Evolutionary conservation across 2,113 vertebrate genomes (phyloP).

Genomic region (Caranx melampygus): DNA sequence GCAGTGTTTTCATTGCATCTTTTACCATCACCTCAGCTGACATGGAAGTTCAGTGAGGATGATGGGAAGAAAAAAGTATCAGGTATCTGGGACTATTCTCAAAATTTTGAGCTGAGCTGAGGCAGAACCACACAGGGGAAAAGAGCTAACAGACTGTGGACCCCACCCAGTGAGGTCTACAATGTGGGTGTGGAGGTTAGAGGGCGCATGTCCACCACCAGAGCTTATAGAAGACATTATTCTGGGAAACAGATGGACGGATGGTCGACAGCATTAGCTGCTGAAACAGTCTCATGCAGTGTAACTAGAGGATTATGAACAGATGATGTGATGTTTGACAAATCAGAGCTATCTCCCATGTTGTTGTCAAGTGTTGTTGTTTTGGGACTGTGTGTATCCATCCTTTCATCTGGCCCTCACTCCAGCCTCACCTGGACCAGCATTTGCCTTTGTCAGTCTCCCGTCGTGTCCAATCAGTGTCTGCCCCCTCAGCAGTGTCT

Average conservation of each 20-base stretch:
- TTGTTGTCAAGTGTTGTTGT: not conserved
- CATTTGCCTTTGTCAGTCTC: constrained; percentile 66
- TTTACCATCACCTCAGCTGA: too few species aligned
- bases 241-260: not conserved
- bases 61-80: too few species aligned
- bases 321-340: not conserved
- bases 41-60: too few species aligned
- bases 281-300: not conserved
- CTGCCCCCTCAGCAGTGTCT: constrained; percentile 80
- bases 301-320: not conserved
- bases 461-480: constrained; percentile 82
- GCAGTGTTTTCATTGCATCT: too few species aligned
- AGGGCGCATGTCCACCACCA: not conserved
- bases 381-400: not conserved
- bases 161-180: too few species aligned
- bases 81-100: too few species aligned
- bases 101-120: too few species aligned
- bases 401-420: not conserved
- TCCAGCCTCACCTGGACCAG: constrained; percentile 65
- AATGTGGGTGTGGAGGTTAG: too few species aligned
- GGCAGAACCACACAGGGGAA: too few species aligned
- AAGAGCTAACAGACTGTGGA: too few species aligned
- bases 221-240: not conserved
- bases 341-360: not conserved
- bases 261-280: not conserved